Conservation (phyloP, 1,140 invertebrate genomes). For the Plectus sambesii region DNA sequence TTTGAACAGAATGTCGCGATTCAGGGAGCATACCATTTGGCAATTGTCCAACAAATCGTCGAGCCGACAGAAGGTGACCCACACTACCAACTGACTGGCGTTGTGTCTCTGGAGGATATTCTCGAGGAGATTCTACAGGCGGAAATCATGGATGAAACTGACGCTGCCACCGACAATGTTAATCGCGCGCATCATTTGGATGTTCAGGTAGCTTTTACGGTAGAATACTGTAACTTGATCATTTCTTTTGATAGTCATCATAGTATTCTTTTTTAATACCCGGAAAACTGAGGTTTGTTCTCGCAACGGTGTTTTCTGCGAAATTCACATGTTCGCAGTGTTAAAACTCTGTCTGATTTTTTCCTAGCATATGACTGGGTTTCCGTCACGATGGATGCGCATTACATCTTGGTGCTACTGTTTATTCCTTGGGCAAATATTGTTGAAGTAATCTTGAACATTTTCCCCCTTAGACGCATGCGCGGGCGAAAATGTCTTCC, state of each 20-base stretch:
- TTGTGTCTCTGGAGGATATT: constrained; percentile 55
- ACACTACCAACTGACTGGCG: constrained; percentile 50
- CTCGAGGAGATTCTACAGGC: constrained; percentile 54
- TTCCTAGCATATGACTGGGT: too few species aligned
- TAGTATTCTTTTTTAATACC: neutral
- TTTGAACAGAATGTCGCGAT: constrained; percentile 3
- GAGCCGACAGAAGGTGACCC: constrained; percentile 48
- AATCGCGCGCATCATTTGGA: constrained; percentile 27
- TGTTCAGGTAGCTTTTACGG: constrained; percentile 19
- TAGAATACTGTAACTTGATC: constrained; percentile 3
- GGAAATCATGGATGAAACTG: constrained; percentile 54
- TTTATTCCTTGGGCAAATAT: too few species aligned
- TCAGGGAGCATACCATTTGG: constrained; percentile 43
- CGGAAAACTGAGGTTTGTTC: too few species aligned
- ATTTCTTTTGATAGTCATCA: neutral
- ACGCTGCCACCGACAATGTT: constrained; percentile 45
- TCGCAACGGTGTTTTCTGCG: constrained; percentile 4
- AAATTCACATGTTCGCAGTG: constrained; percentile 1
- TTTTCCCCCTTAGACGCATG: constrained; percentile 13
- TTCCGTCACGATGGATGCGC: too few species aligned
- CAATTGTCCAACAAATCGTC: constrained; percentile 36
- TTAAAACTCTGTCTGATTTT: neutral
- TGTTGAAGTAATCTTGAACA: too few species aligned
- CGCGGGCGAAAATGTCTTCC: neutral
- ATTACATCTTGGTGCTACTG: too few species aligned